phyloP scores from a whole-genome alignment of 2,113 vertebrate species.

The Sorex fumeus region DNA sequence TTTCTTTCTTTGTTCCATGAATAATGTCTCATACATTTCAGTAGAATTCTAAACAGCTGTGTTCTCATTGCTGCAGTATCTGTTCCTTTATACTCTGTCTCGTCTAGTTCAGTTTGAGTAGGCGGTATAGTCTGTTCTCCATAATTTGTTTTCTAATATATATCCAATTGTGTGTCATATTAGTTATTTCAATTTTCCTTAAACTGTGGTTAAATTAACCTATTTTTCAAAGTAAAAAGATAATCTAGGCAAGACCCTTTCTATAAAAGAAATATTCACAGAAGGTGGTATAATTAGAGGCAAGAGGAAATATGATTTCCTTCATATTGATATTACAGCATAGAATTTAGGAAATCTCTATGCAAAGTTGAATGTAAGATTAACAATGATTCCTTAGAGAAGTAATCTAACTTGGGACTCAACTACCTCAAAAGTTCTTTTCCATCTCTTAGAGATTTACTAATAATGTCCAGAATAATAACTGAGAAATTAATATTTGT shows the following conservation, averaged over 20 bases:
- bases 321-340: slow-evolving; percentile 14
- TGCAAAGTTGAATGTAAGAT: slow-evolving; percentile 32
- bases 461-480: neutral
- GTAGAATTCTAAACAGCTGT: slow-evolving; percentile 59
- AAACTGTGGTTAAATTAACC: slow-evolving; percentile 64
- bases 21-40: slow-evolving; percentile 68
- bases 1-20: slow-evolving; percentile 71
- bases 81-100: slow-evolving; percentile 33
- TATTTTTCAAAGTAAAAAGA: slow-evolving; percentile 64
- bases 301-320: slow-evolving; percentile 22
- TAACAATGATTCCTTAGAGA: slow-evolving; percentile 30
- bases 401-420: neutral
- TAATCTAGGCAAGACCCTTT: slow-evolving; percentile 50
- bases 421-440: slow-evolving; percentile 14
- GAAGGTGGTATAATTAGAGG: slow-evolving; percentile 43
- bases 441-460: neutral
- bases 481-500: neutral
- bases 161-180: slow-evolving; percentile 62
- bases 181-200: slow-evolving; percentile 46
- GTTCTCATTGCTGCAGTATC: slow-evolving; percentile 51
- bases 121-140: slow-evolving; percentile 33
- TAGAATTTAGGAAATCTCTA: slow-evolving; percentile 2
- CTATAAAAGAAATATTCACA: neutral
- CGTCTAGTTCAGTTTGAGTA: slow-evolving; percentile 58
- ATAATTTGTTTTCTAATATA: slow-evolving; percentile 76